A percentile compares a stretch with the other conserved stretches of the same genome.
phyloP scores from a whole-genome alignment of 2,113 vertebrate genomes.

The Lutjanus erythropterus region DNA sequence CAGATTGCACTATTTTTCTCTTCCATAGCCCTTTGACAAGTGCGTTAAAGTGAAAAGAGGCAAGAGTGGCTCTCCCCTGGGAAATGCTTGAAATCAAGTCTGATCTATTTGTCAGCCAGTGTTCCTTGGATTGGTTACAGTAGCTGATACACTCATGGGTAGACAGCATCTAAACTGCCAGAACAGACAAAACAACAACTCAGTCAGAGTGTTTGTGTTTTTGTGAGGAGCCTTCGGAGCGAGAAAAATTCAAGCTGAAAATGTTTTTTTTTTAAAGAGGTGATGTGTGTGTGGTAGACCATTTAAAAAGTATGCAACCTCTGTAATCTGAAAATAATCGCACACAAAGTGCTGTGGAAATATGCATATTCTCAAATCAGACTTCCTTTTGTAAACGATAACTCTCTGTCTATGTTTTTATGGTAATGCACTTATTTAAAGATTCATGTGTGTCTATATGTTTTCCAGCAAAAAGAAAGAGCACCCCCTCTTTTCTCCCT shows the following conservation, averaged over 20 bases:
- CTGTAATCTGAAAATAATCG: background rate
- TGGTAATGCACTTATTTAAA: constrained; percentile 17
- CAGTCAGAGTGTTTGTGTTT: constrained; percentile 6
- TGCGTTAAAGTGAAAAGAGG: constrained; percentile 27
- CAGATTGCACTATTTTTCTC: constrained; percentile 15
- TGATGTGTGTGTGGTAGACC: background rate
- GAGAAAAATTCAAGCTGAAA: constrained; percentile 5
- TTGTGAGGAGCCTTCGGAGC: background rate
- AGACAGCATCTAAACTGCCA: constrained; percentile 28
- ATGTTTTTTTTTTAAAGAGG: background rate
- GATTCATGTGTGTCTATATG: constrained; percentile 7
- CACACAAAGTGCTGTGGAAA: background rate
- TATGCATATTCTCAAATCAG: background rate
- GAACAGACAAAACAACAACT: constrained; percentile 28
- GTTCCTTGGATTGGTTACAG: constrained; percentile 27
- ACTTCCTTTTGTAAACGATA: background rate
- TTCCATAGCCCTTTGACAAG: constrained; percentile 18
- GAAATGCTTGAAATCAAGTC: constrained; percentile 42
- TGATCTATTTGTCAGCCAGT: constrained; percentile 37
- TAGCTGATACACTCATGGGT: constrained; percentile 21
- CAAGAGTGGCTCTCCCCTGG: constrained; percentile 19
- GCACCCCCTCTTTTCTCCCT: background rate
- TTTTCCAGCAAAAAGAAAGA: constrained; percentile 5
- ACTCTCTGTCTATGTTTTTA: background rate
- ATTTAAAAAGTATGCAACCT: constrained; percentile 13